These are phyloP conservation scores for Acleris cristana DNA, from an alignment of 2,888 invertebrate genomes.

Conservation along the genomic window DNA sequence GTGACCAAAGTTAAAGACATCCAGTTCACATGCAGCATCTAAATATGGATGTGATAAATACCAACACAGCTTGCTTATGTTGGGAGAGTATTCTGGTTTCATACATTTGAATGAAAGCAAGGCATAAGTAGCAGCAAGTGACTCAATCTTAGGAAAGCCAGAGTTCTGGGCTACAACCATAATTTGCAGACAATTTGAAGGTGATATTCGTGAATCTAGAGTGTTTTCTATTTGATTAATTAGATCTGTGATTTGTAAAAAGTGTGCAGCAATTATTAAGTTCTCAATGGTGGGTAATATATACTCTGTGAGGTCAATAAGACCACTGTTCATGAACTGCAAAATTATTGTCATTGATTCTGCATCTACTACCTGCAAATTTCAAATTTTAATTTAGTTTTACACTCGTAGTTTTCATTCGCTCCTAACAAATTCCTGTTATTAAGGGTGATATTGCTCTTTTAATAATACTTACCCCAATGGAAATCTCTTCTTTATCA, in stretches of 20 bases:
- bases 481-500: conserved; percentile 60
- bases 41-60: conserved; percentile 73
- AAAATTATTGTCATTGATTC: conserved; percentile 66
- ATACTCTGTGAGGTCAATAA: conserved; percentile 64
- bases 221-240: conserved; percentile 68
- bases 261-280: conserved; percentile 67
- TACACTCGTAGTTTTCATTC: not conserved
- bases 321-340: conserved; percentile 65
- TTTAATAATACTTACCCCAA: conserved; percentile 60
- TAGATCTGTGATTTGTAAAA: conserved; percentile 70
- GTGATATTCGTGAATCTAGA: conserved; percentile 57
- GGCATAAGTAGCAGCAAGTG: conserved; percentile 59
- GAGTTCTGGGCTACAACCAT: conserved; percentile 65
- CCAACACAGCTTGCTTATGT: conserved; percentile 66
- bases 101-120: conserved; percentile 64
- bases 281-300: conserved; percentile 55
- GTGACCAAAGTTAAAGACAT: conserved; percentile 72
- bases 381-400: not conserved
- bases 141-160: conserved; percentile 57
- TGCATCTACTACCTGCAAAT: conserved; percentile 68
- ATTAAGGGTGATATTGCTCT: not conserved
- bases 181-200: conserved; percentile 64
- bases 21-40: conserved; percentile 58
- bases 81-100: conserved; percentile 59
- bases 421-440: not conserved